Conservation (phyloP, 64 coral and sea anemone species). For the Pachyseris speciosa region DNA sequence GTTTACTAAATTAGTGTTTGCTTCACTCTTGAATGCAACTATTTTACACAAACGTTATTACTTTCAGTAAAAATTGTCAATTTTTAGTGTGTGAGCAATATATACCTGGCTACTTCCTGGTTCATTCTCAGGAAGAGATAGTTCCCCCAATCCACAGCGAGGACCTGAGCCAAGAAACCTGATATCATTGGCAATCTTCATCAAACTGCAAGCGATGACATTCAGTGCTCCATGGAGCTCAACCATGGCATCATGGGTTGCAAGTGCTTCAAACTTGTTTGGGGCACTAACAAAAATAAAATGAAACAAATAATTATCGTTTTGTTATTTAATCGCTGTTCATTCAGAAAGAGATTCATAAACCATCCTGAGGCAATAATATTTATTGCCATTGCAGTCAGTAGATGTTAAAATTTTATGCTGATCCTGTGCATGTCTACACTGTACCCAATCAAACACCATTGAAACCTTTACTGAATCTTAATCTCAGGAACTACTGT, state of each 20-base stretch:
- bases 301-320: background rate
- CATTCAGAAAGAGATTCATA: no score
- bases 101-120: conserved; percentile 97
- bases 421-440: no score
- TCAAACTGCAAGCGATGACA: conserved; percentile 95
- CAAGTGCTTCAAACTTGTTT: conserved; percentile 99
- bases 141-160: conserved; percentile 91
- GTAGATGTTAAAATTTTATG: no score
- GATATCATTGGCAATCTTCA: conserved; percentile 99
- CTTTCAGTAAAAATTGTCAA: no score
- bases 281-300: conserved; percentile 64
- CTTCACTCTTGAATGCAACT: no score
- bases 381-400: no score
- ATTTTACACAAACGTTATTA: no score
- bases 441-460: no score
- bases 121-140: conserved; percentile 92
- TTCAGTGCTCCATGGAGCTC: conserved; percentile 96
- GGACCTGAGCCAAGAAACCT: conserved; percentile 97
- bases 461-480: no score
- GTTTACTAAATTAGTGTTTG: no score
- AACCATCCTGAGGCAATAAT: no score
- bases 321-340: background rate
- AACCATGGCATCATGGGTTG: conserved; percentile 98
- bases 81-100: background rate
- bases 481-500: no score